Base-by-base conservation (phyloP, 2,113 vertebrate species). In the Neomonachus schauinslandi region DNA sequence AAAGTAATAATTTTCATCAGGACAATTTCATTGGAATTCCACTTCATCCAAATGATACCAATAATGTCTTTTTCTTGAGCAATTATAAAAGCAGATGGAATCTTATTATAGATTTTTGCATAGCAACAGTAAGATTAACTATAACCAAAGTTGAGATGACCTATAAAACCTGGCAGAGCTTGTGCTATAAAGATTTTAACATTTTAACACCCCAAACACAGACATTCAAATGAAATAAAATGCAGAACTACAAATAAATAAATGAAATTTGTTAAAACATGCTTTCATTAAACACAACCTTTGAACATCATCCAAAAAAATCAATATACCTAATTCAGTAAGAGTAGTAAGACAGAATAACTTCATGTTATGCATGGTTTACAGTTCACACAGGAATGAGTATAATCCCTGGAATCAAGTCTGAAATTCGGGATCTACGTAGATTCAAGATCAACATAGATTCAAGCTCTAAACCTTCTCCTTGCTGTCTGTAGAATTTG, bases 21-120 rank as follows among this genome's bases (percentile, higher is more conserved):
- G 21, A 87, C 7, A 84, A 82, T 94, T 86, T 91, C 57, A 97
- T 95, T 89, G 97, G 39, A 96, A 93, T 92, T 82, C 42, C 5
- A 90, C 14, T 91, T 97, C 59, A 89, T 39, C 21, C 63, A 59
- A 80, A 97, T 94, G 77, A 86, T 84, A 94, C 85, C 83, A 72
- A 87, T 95, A 94, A 92, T 90, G 36, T 86, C 79, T 85, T 36
- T 97, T 95, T 96, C 94, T 97, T 82, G 16, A 83, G 85, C 67
- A 95, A 89, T 95, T 97, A 93, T 65, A 89, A 91, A 97, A 98
- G 49, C 84, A 98, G 91, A 93, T 91, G 80, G 82, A 19, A 95
- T 95, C 49, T 97, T 92, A 46, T 91, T 97, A 98, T 92, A 74
- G 81, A 94, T n/a, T 36, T 97, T 71, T 21, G 46, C 63, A 93